phyloP scores from a whole-genome alignment of 1,140 invertebrate species.

The Trichonephila inaurata region DNA sequence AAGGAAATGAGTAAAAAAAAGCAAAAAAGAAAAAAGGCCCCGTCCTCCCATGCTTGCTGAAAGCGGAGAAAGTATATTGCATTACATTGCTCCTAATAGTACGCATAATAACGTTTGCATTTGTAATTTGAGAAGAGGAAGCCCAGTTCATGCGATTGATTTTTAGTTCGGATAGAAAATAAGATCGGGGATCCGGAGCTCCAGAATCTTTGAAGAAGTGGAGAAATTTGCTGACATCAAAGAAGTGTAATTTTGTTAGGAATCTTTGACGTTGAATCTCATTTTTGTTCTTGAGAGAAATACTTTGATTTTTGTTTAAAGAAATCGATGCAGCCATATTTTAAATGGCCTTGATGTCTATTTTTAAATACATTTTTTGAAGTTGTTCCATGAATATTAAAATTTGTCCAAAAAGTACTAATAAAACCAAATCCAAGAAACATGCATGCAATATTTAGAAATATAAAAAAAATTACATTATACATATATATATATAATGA shows the following conservation, averaged over 20 bases:
- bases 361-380: too few relatives aligned
- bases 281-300: background rate
- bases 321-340: background rate
- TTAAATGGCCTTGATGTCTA: background rate
- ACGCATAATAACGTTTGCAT: slow-evolving; percentile 68
- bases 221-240: background rate
- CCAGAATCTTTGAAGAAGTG: background rate
- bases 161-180: slow-evolving; percentile 5
- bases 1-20: slow-evolving; percentile 49
- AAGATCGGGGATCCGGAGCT: background rate
- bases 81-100: slow-evolving; percentile 37
- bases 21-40: background rate
- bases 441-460: too few relatives aligned
- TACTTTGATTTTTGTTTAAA: background rate
- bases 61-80: slow-evolving; percentile 43
- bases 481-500: too few relatives aligned
- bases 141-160: slow-evolving; percentile 11
- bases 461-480: too few relatives aligned
- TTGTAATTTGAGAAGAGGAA: slow-evolving; percentile 8
- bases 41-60: background rate
- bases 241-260: slow-evolving; percentile 9
- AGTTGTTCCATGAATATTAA: too few relatives aligned
- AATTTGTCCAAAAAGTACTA: too few relatives aligned
- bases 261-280: background rate
- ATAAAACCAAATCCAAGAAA: too few relatives aligned